Base-by-base conservation (phyloP, 2,113 vertebrate species). In the Neolamprologus tretocephalus region DNA sequence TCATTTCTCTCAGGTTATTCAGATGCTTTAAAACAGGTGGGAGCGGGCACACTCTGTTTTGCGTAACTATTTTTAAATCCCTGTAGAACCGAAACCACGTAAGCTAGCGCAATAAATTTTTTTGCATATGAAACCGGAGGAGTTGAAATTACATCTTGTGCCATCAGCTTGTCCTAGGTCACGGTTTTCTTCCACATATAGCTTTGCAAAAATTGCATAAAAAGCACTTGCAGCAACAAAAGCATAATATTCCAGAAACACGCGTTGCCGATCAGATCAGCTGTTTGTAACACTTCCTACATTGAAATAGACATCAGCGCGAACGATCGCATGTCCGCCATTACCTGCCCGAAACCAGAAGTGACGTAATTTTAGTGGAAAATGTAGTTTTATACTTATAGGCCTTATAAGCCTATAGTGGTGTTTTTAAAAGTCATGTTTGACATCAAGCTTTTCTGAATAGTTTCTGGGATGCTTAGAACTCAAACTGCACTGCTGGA, bases 311-410 rank as follows among this genome's bases (percentile, higher is more conserved):
- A 54, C n/a, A 0, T 54, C 51, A 54, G 9, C n/a, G 5, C 1
- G 0, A 54, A 54, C 9, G 2, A 12, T 12, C 9, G 2, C n/a
- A 21, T 54, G 51, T 54, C 51, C 3, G 9, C 5, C 51, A 21
- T 54, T 3, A 11, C n/a, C n/a, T 6, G 3, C 1, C n/a, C 1
- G 2, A 21, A 21, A 53, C 51, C 9, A 1, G n/a, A 53, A 53
- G 51, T 21, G n/a, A 53, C 1, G 2, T 45, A 1, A 42, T n/a
- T 54, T 53, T 21, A 0, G 2, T 3, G 0, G 51, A 53, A 4
- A 53, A 53, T 53, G 2, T 11, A 21, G 51, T 53, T 53, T 53
- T 53, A 0, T 53, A 21, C 1, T 53, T 53, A 3, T 53, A 21
- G 51, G 51, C 9, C n/a, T 53, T 21, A 53, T 3, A 6, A 53